phyloP scores from a whole-genome alignment of 2,113 vertebrate genomes.

The Pseudorectes ferrugineus region DNA sequence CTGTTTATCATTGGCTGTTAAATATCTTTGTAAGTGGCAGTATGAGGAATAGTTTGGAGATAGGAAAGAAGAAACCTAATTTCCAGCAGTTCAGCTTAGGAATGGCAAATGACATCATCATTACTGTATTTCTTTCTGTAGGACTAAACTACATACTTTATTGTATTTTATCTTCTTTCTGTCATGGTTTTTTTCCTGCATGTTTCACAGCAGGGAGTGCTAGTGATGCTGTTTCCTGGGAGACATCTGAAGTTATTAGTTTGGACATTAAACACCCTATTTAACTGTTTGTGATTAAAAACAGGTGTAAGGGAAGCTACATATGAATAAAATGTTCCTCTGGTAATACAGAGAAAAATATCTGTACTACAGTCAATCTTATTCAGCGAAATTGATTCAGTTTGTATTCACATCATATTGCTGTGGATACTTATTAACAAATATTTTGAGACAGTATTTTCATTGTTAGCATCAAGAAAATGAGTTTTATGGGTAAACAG shows the following conservation, averaged over 20 bases:
- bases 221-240: not conserved
- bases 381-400: not conserved
- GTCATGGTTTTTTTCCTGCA: not conserved
- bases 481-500: not conserved
- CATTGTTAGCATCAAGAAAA: not conserved
- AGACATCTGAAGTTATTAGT: not conserved
- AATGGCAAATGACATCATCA: not conserved
- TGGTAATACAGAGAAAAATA: not conserved
- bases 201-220: not conserved
- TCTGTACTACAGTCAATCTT: not conserved
- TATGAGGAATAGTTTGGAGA: not conserved
- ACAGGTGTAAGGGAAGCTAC: not conserved
- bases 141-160: not conserved
- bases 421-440: not conserved
- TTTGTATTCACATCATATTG: not conserved
- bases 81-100: not conserved
- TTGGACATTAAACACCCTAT: not conserved
- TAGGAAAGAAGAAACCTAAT: not conserved
- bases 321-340: not conserved
- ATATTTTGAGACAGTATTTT: not conserved
- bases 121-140: not conserved
- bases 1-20: not conserved
- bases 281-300: constrained; percentile 6
- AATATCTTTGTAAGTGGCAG: not conserved
- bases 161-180: not conserved